A percentile compares a stretch with the other conserved stretches of the same genome.
phyloP scores from a whole-genome alignment of 2,888 invertebrate species.

The Phyllotreta striolata region DNA sequence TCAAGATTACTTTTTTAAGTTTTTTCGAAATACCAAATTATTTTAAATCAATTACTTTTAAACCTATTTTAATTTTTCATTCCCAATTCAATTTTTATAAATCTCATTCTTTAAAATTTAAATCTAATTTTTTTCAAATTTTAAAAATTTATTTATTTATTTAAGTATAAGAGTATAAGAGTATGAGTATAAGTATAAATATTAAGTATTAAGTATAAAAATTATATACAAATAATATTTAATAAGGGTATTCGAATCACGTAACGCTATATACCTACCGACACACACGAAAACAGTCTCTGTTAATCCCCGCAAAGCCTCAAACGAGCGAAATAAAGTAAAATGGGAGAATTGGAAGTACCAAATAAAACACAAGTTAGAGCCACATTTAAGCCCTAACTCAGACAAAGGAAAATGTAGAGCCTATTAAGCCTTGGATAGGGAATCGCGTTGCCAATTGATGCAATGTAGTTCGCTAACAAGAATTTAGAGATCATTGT shows the following conservation, averaged over 20 bases:
- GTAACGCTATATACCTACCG: constrained; percentile 16
- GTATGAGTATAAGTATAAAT: too few relatives aligned
- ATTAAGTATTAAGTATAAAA: too few relatives aligned
- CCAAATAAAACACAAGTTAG: constrained; percentile 37
- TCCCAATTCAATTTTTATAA: too few relatives aligned
- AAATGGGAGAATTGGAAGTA: constrained; percentile 32
- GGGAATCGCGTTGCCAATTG: constrained; percentile 38
- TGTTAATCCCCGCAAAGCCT: constrained; percentile 27
- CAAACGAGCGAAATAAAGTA: constrained; percentile 30
- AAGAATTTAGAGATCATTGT: constrained; percentile 26
- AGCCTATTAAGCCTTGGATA: constrained; percentile 34
- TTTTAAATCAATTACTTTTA: too few relatives aligned
- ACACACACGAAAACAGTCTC: constrained; percentile 27
- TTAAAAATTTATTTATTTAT: too few relatives aligned
- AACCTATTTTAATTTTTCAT: too few relatives aligned
- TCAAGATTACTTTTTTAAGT: constrained; percentile 47
- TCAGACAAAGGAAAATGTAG: constrained; percentile 38
- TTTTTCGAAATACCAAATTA: not conserved
- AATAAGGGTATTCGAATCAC: constrained; percentile 13
- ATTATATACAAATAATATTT: constrained; percentile 19
- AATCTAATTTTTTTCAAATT: too few relatives aligned
- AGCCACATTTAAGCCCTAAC: constrained; percentile 34
- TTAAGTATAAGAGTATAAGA: too few relatives aligned
- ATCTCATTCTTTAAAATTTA: too few relatives aligned
- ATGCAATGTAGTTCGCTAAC: constrained; percentile 35